phyloP scores from a whole-genome alignment of 1,140 invertebrate species.

The Battus philenor region DNA sequence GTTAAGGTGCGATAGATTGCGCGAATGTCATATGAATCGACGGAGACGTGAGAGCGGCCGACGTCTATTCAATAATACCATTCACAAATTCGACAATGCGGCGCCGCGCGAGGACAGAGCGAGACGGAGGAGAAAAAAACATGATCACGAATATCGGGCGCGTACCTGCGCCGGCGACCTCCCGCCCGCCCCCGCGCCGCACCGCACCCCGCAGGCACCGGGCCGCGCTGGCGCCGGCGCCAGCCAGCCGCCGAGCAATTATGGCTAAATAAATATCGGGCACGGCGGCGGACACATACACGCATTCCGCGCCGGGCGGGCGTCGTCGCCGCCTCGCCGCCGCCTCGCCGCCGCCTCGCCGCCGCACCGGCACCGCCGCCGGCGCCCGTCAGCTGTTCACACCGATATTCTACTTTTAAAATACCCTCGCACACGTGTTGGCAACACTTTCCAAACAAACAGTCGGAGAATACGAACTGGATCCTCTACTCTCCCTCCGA shows the following conservation, averaged over 20 bases:
- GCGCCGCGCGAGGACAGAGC: slow-evolving; percentile 54
- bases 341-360: too few relatives aligned
- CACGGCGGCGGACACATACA: slow-evolving; percentile 42
- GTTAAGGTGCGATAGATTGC: too few relatives aligned
- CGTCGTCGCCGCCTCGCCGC: not conserved
- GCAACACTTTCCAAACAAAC: too few relatives aligned
- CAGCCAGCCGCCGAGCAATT: slow-evolving; percentile 66
- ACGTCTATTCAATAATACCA: slow-evolving; percentile 25
- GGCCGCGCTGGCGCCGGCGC: slow-evolving; percentile 70
- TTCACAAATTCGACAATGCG: slow-evolving; percentile 68
- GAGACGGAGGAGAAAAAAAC: slow-evolving; percentile 56
- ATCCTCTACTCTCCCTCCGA: too few relatives aligned
- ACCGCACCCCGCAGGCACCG: slow-evolving; percentile 53
- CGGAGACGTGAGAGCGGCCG: not conserved
- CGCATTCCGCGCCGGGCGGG: not conserved
- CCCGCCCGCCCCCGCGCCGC: slow-evolving; percentile 20
- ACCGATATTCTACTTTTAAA: too few relatives aligned
- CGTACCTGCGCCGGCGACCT: slow-evolving; percentile 52
- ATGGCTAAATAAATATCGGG: slow-evolving; percentile 74
- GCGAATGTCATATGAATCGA: not conserved
- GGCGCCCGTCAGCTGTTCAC: too few relatives aligned
- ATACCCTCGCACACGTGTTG: too few relatives aligned
- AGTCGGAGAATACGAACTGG: too few relatives aligned
- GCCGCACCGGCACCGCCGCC: too few relatives aligned
- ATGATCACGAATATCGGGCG: slow-evolving; percentile 56